phyloP scores from a whole-genome alignment of 2,888 invertebrate genomes.

The Carcina quercana region DNA sequence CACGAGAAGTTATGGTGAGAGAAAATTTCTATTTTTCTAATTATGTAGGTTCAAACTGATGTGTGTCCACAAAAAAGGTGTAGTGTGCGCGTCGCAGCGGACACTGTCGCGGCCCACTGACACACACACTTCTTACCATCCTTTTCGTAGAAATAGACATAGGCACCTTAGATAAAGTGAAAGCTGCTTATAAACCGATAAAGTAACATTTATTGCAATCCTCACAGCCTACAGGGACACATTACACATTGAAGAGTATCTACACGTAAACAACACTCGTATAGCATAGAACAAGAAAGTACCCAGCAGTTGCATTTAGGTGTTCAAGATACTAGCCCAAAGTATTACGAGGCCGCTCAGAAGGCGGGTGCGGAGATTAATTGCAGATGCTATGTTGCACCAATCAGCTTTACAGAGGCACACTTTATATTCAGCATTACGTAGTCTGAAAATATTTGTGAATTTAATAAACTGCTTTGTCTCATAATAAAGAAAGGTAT shows the following conservation, averaged over 20 bases:
- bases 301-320: too few relatives aligned
- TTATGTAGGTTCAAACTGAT: conserved; percentile 55
- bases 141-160: conserved; percentile 69
- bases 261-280: too few relatives aligned
- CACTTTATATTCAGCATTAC: conserved; percentile 52
- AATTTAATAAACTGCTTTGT: neutral
- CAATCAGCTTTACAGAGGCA: conserved; percentile 59
- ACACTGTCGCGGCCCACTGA: conserved; percentile 69
- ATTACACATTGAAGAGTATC: conserved; percentile 32
- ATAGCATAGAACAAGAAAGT: too few relatives aligned
- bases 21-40: conserved; percentile 53
- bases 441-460: conserved; percentile 38
- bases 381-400: conserved; percentile 39
- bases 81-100: conserved; percentile 50
- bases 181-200: conserved; percentile 65
- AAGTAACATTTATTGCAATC: conserved; percentile 60
- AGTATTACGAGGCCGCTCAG: neutral
- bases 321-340: too few relatives aligned
- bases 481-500: neutral
- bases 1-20: conserved; percentile 18
- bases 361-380: neutral
- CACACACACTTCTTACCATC: conserved; percentile 68
- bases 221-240: conserved; percentile 38
- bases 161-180: conserved; percentile 66
- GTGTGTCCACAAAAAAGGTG: conserved; percentile 51